Conservation (phyloP, 2,888 invertebrate genomes). For the Sturmia bella region DNA sequence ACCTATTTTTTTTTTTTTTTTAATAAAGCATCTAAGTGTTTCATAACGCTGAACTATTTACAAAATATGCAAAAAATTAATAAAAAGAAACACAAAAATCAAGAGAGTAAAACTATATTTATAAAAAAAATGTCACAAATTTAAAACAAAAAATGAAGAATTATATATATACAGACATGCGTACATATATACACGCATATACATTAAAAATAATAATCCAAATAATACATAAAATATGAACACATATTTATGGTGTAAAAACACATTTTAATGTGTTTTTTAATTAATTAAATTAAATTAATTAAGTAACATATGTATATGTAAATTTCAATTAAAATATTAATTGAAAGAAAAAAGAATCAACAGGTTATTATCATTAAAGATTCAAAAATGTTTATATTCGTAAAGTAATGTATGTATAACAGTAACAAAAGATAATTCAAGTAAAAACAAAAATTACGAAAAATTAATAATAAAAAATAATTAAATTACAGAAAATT, state of each 20-base stretch:
- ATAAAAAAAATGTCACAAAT: conserved; percentile 64
- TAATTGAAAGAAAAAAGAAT: conserved; percentile 3
- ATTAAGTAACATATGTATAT: conserved; percentile 34
- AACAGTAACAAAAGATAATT: conserved; percentile 42
- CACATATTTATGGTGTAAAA: not conserved
- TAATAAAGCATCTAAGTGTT: conserved; percentile 58
- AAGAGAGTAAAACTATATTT: conserved; percentile 39
- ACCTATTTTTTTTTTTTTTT: conserved; percentile 71
- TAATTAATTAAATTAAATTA: not conserved
- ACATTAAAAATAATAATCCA: conserved; percentile 34
- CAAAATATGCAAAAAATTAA: conserved; percentile 68
- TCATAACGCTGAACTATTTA: conserved; percentile 65
- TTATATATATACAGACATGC: conserved; percentile 56
- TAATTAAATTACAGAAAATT: not conserved
- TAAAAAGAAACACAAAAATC: conserved; percentile 24
- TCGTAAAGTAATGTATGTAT: conserved; percentile 48
- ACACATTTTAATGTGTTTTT: not conserved
- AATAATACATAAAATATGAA: conserved; percentile 1
- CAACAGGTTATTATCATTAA: conserved; percentile 25
- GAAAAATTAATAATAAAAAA: conserved; percentile 12
- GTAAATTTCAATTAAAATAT: conserved; percentile 2
- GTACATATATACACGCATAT: conserved; percentile 52
- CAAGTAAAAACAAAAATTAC: conserved; percentile 14
- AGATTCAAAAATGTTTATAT: conserved; percentile 44
- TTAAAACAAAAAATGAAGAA: conserved; percentile 51